Evolutionary conservation across 2,888 invertebrate species (phyloP), one percentile per base, ranked within the genome.

Genomic region (Ceratothoa steindachneri): DNA sequence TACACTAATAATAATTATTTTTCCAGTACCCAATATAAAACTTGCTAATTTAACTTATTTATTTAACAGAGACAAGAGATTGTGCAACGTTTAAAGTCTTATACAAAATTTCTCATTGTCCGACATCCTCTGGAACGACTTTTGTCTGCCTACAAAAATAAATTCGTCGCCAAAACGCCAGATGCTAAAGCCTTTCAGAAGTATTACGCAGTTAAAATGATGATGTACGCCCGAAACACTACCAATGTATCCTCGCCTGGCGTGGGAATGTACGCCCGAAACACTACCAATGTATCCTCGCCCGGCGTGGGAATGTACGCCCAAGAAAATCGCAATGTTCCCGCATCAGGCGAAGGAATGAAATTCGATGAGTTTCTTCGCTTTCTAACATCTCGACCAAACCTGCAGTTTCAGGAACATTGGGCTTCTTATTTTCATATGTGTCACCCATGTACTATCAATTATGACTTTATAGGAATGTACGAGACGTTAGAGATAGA

Each of bases 121-220:
- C 87, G 96, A 28, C 93, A 96, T 86, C 96, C 96, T 0, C 91
- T 96, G 83, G 95, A 96, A 83, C 88, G 96, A 77, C 84, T 96
- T 64, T 85, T 96, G 55, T 96, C 95, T 0, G 96, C 96, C 0
- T 97, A 90, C 84, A 88, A 93, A 80, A 96, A 96, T 84, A 96
- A 96, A 85, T 86, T 97, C 81, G 91, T 68, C 24, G 67, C 30
- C 28, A 71, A 75, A 70, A 64, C 75, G 28, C 30, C 71, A 30
- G 65, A 65, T 9, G 73, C 77, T 27, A 72, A 74, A 12, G 84
- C 84, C 80, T 86, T 85, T 77, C 82, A 84, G 30, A 80, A 81
- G n/a, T 81, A 83, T 84, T 89, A 80, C 87, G 91, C 93, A 0
- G 85, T 88, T 27, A 87, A 89, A 79, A 93, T 93, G 79, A 55